A percentile compares a stretch with the other conserved stretches of the same genome.
Conservation (phyloP, 2,888 invertebrate genomes). For the Seira ritae region DNA sequence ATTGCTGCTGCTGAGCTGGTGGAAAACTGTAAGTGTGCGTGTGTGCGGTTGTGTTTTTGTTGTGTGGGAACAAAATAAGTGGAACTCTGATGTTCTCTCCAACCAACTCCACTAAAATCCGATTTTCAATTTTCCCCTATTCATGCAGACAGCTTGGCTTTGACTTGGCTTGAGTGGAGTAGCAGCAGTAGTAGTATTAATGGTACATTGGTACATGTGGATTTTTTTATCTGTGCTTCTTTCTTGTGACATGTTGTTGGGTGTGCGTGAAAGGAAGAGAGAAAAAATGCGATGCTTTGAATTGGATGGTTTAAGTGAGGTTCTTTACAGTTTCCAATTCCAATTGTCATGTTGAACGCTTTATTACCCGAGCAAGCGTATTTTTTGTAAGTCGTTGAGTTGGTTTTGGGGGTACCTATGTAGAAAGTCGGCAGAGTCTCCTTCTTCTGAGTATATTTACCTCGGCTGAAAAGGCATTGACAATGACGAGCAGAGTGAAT, state of each 20-base stretch:
- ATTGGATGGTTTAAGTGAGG: not conserved
- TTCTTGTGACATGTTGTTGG: not conserved
- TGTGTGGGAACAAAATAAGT: not conserved
- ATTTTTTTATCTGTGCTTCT: no score
- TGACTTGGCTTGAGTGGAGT: constrained; percentile 3
- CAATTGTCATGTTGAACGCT: not conserved
- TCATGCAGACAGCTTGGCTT: constrained; percentile 10
- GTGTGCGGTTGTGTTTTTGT: constrained; percentile 5
- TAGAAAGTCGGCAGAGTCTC: no score
- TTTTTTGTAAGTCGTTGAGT: not conserved
- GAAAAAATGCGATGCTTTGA: not conserved
- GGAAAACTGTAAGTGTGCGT: not conserved
- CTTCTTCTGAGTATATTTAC: no score
- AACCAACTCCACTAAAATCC: constrained; percentile 54
- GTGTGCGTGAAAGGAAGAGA: not conserved
- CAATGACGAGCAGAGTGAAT: not conserved
- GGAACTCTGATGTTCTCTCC: no score
- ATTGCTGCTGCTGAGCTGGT: not conserved
- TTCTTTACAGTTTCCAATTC: not conserved
- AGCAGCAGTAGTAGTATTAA: no score
- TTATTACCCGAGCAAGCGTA: no score
- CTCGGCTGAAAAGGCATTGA: not conserved
- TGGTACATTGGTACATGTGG: no score
- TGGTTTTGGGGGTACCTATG: no score
- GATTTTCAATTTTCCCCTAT: constrained; percentile 60